Evolutionary conservation across 2,113 vertebrate genomes (phyloP), one percentile per base, ranked within the genome.

Genomic region (pig (Sus scrofa)): DNA sequence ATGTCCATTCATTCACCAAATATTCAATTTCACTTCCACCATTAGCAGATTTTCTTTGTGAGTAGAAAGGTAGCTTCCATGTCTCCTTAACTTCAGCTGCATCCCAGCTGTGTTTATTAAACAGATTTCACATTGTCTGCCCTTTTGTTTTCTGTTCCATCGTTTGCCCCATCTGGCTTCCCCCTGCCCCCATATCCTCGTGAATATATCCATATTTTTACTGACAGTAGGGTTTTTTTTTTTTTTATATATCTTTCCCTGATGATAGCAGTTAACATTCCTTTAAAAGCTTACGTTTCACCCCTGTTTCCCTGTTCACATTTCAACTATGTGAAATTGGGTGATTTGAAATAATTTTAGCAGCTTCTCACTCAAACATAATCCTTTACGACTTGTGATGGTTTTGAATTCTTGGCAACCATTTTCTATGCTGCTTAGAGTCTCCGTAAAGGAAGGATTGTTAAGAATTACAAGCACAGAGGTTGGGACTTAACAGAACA

Each of bases 21-120:
- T 97, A 96, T 89, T 97, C 96, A 92, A 86, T 96, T 97, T 98
- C 96, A 96, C 70, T 54, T 92, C 94, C 81, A 95, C 96, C 81
- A 65, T 95, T 96, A 96, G 93, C 54, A 91, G 92, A 92, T 87
- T 97, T 92, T 96, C 87, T 95, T 95, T 95, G 73, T 95, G 75
- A 96, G 89, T 93, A 70, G 62, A 96, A 97, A 97, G 96, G 96
- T 98, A 97, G 95, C 93, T 93, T 88, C 90, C 27, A 34, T 58
- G 75, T 85, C 91, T 97, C 79, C 58, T 84, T 81, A 52, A 62
- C 93, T 81, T 98, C 98, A 98, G 98, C 98, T 98, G 97, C 95
- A 74, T 88, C 93, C 98, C 98, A 98, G 98, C 97, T 98, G 98
- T 98, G 97, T 98, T 98, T 97, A 97, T 98, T 95, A 98, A 97